Evolutionary conservation across 2,888 invertebrate genomes (phyloP).

Genomic region (Galeopsomyia nigrocyanea): DNA sequence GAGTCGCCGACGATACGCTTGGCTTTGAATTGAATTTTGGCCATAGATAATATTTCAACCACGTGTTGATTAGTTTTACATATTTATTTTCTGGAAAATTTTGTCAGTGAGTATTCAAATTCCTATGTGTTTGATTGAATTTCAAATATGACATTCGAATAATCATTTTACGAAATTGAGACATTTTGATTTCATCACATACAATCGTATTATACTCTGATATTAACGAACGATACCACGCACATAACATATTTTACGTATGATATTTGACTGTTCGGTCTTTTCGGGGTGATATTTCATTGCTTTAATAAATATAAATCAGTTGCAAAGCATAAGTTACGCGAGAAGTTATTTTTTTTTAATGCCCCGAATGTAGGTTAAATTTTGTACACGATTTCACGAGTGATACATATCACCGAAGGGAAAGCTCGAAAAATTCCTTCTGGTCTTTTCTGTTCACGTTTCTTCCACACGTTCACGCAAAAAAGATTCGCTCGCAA

Average conservation of each 20-base stretch:
- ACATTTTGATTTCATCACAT: no score
- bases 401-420: constrained; percentile 21
- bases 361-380: neutral
- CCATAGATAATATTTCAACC: constrained; percentile 29
- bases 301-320: no score
- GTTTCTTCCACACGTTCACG: constrained; percentile 24
- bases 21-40: constrained; percentile 30
- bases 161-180: neutral
- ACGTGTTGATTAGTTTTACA: constrained; percentile 10
- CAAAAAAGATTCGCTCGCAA: constrained; percentile 31
- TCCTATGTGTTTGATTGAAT: neutral
- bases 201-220: no score
- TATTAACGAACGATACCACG: no score
- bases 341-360: no score
- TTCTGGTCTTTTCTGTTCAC: constrained; percentile 36
- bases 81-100: neutral
- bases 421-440: constrained; percentile 27
- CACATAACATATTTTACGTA: no score
- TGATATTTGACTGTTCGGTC: no score
- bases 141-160: constrained; percentile 15
- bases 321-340: no score
- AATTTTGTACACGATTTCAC: constrained; percentile 21
- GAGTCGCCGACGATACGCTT: constrained; percentile 2
- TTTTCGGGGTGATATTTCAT: no score
- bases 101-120: neutral